Evolutionary conservation across 2,797 vertebrate genomes (phyloP), one percentile per base, ranked within the genome.

Genomic region (Aldrovandia affinis): DNA sequence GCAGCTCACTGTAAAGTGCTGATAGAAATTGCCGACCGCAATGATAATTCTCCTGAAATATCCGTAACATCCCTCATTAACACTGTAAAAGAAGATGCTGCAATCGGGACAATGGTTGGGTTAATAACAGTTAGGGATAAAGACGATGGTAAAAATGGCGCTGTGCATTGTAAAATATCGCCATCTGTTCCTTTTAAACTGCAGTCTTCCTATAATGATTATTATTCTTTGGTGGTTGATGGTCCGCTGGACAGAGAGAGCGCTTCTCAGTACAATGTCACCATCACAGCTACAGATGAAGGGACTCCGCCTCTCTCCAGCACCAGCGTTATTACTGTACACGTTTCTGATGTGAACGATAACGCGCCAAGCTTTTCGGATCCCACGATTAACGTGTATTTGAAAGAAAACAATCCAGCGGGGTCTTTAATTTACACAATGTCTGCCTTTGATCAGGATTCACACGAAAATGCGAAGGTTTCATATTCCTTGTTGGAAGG

Each of bases 1-100:
- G 88, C 91, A 14, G 82, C 89, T 0, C n/a, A 92, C 4, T 92
- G 91, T 63, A 93, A 93, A 52, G 87, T 93, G 3, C 84, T 94
- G 36, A 88, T 93, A 2, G 92, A 93, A 7, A 89, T 93, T 0
- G 0, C 89, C 0, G 92, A 93, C 55, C 1, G 90, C 0, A 94
- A 94, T 9, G 93, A 93, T 59, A 93, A 93, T n/a, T 88, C 88
- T 20, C 93, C 93, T 33, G 91, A 92, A 44, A 88, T 94, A 33
- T 87, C n/a, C 0, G 88, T 93, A 47, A 93, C 90, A 6, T 92
- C 93, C 84, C 80, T 93, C 0, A 0, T 90, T 0, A 36, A 78
- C 61, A 54, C 39, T 28, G 77, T 70, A 2, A 78, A 28, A 50
- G 84, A 85, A 25, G 8, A 7, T 39, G 30, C 36, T 39, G 7